Evolutionary conservation across 2,797 vertebrate genomes (phyloP).

Genomic region (Pseudochromis fuscus): DNA sequence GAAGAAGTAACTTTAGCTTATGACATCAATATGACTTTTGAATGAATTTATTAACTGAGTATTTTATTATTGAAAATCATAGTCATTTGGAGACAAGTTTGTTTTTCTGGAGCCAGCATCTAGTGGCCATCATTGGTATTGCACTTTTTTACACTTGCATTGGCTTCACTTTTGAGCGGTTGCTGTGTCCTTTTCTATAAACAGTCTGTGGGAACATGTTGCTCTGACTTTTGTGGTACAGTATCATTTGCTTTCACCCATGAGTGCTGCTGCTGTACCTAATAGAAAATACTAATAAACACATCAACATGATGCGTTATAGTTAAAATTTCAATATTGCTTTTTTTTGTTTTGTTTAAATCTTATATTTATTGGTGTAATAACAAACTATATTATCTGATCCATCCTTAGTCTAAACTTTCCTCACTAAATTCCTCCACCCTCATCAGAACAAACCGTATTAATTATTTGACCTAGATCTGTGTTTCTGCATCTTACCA

Average conservation of each 20-base stretch:
- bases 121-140: too few species aligned
- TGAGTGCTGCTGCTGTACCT: neutral
- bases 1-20: too few species aligned
- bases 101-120: too few species aligned
- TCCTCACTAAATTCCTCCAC: neutral
- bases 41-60: too few species aligned
- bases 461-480: neutral
- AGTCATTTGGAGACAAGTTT: too few species aligned
- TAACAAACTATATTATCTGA: neutral
- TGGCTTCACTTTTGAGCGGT: too few species aligned
- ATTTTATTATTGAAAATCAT: too few species aligned
- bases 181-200: too few species aligned
- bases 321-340: neutral
- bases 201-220: neutral
- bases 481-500: constrained; percentile 40
- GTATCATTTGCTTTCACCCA: neutral
- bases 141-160: too few species aligned
- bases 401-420: neutral
- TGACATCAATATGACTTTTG: too few species aligned
- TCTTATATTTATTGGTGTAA: neutral
- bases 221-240: neutral
- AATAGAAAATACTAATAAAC: neutral
- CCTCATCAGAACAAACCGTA: neutral
- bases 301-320: neutral
- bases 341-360: too few species aligned